phyloP scores from a whole-genome alignment of 2,797 vertebrate genomes.

The Cossypha dichroa region DNA sequence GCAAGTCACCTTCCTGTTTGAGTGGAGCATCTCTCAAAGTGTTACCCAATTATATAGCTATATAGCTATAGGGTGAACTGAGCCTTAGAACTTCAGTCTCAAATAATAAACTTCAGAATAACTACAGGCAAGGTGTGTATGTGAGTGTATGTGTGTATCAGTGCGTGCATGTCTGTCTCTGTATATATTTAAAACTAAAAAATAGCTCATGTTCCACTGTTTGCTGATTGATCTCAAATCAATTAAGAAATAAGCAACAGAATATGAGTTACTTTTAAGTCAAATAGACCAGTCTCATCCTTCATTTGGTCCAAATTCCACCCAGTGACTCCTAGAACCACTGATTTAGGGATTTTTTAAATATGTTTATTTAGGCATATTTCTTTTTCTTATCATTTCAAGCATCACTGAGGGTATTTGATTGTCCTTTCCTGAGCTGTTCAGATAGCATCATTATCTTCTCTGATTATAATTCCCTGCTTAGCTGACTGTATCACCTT shows the following conservation, averaged over 20 bases:
- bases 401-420: not conserved
- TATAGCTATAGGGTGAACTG: not conserved
- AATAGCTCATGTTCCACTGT: not conserved
- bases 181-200: not conserved
- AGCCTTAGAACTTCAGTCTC: not conserved
- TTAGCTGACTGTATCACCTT: conserved; percentile 61
- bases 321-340: not conserved
- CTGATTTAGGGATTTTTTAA: not conserved
- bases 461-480: conserved; percentile 30
- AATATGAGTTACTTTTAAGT: not conserved
- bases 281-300: not conserved
- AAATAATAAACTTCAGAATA: not conserved
- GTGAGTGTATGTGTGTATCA: accelerated
- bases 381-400: conserved; percentile 2
- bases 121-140: not conserved
- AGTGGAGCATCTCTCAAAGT: not conserved
- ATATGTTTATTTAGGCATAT: not conserved
- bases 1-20: not conserved
- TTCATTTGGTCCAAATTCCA: not conserved
- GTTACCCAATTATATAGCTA: not conserved
- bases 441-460: not conserved
- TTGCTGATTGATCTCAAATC: not conserved
- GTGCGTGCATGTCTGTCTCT: not conserved
- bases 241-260: not conserved
- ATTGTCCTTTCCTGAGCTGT: not conserved